These are phyloP conservation scores for Scaptomyza polygonia DNA, from an alignment of 2,888 invertebrate species.

Conservation along the genomic window DNA sequence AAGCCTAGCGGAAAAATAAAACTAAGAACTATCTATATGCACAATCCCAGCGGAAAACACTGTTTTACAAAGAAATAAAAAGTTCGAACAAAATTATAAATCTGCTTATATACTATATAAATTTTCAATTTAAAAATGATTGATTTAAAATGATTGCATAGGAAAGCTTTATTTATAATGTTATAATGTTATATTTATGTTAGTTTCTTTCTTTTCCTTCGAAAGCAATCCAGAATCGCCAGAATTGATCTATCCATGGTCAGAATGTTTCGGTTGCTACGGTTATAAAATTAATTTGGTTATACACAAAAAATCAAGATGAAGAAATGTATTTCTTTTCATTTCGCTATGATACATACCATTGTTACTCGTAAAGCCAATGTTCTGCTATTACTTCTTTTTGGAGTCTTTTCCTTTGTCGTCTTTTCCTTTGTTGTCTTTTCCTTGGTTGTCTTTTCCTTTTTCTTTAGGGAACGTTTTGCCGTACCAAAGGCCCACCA, in stretches of 20 bases:
- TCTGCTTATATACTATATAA: too few species aligned
- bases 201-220: too few species aligned
- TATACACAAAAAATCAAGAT: too few species aligned
- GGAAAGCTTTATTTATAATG: conserved; percentile 1
- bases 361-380: not conserved
- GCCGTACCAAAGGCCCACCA: conserved; percentile 64
- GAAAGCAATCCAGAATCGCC: not conserved
- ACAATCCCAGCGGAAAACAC: too few species aligned
- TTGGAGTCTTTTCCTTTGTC: conserved; percentile 20
- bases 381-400: conserved; percentile 23
- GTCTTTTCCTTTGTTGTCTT: conserved; percentile 11
- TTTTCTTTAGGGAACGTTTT: conserved; percentile 46
- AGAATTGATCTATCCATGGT: not conserved
- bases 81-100: not conserved
- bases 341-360: not conserved
- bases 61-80: not conserved
- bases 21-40: not conserved
- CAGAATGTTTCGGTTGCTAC: not conserved
- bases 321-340: too few species aligned
- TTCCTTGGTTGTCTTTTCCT: not conserved
- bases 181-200: not conserved
- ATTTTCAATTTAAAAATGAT: not conserved
- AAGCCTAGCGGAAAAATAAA: not conserved
- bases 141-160: not conserved
- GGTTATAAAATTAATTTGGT: not conserved